Evolutionary conservation across 1,140 invertebrate species (phyloP), one percentile per base, ranked within the genome.

Genomic region (Aphelinus certus): DNA sequence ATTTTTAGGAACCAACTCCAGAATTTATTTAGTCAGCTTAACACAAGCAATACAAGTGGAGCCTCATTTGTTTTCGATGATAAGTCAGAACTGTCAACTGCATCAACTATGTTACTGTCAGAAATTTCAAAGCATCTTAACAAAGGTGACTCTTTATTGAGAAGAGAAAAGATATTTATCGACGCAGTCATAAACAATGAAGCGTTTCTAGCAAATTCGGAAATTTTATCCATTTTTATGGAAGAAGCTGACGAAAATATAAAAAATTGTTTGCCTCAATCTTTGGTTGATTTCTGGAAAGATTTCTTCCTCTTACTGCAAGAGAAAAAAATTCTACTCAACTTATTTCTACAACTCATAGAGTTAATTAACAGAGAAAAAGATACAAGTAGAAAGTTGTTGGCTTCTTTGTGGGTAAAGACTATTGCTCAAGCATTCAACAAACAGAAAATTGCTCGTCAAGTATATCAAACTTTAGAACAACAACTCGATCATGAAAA

Each of bases 361-460:
- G 78, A 87, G 73, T 77, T 90, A 43, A 82, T 88, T 46, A 78
- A 89, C 76, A 79, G 80, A 74, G 80, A 83, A 69, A 79, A 86
- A 65, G 80, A 81, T 71, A 76, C 79, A 64, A 77, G 78, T 43
- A 89, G 81, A 79, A 83, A 84, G 75, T 77, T 80, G n/a, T 79
- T 89, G 46, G 88, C 89, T 70, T 87, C 90, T 47, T 79, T 90
- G 60, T 92, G 91, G 91, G 80, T 90, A 6, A 87, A 84, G 67
- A 82, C 88, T 75, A 89, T 91, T 76, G 81, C 87, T 43, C 81
- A 83, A 55, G 85, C 88, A 56, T 84, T 89, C 45, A 66, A 83
- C 51, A 90, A 88, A 80, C 81, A 87, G 46, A 84, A 85, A 73
- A 58, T 79, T 5, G 84, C 87, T 77, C 78, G 81, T 48, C 66